Base-by-base conservation (phyloP, 2,888 invertebrate genomes). In the Conchocele bisecta region DNA sequence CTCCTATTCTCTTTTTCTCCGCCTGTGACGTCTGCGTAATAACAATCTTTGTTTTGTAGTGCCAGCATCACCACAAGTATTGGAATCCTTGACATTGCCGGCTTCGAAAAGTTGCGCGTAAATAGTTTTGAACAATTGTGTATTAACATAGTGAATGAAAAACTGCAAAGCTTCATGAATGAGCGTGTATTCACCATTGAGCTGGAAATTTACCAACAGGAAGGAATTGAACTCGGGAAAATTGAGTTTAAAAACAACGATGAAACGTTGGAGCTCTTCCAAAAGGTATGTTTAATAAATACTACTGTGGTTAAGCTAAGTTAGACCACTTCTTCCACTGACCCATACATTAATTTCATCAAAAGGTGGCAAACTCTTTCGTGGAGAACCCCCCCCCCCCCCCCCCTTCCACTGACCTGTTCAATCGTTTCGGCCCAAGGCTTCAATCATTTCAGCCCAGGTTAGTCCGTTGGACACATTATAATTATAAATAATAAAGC, bases 41-140 rank as follows among this genome's bases (percentile, higher is more conserved):
- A n/a, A n/a, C n/a, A n/a, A n/a, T n/a, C 31, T 28, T 5, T 51
- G 9, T 51, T 3, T 51, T 51, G 17, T 35, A 51, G 51, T 13
- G 51, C 31, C 15, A 22, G 3, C 3, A 33, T 33, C 3, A 51
- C 31, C 2, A 51, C 60, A n/a, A 59, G 41, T n/a, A 86, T 88
- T 41, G 86, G 87, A 5, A 84, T 89, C 31, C 73, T 89, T 24
- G 89, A 89, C 59, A 87, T 89, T 42, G 88, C 88, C 48, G 89
- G 89, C 3, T 89, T 89, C 78, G 89, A 89, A 74, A 86, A 86
- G 61, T 74, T 88, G 17, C 39, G 66, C 15, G 37, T 56, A 3
- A 89, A 89, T 75, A 84, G 87, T 51, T 83, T 89, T 54, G 89
- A 89, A 61, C 89, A 89, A 65, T 65, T 89, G 56, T 85, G 86